Evolutionary conservation across 2,797 vertebrate species (phyloP).

Genomic region (Tangara arthus): DNA sequence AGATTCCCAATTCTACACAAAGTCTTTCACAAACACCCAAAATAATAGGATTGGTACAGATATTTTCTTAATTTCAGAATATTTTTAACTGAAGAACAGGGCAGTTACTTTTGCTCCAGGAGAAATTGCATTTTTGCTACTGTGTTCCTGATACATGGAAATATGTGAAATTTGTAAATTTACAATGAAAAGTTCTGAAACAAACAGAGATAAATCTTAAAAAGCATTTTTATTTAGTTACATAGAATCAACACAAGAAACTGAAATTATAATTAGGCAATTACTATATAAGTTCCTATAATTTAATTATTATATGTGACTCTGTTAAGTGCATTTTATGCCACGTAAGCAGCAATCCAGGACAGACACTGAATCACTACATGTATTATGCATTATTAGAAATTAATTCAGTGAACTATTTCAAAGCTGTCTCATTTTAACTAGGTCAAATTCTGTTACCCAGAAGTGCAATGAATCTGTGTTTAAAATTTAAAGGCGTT

Average conservation of each 20-base stretch:
- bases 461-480: neutral
- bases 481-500: neutral
- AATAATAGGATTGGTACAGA: neutral
- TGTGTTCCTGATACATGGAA: neutral
- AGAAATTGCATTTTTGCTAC: neutral
- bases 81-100: neutral
- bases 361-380: neutral
- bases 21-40: neutral
- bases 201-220: neutral
- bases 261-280: neutral
- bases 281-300: neutral
- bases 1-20: neutral
- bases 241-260: neutral
- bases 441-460: conserved; percentile 24
- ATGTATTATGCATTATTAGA: conserved; percentile 10
- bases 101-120: neutral
- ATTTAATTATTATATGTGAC: neutral
- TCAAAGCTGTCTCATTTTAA: conserved; percentile 23
- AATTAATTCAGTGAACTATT: conserved; percentile 21
- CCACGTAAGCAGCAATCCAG: neutral
- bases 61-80: neutral
- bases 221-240: neutral
- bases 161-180: neutral
- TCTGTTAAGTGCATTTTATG: neutral
- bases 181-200: neutral